Conservation (phyloP, 2,113 vertebrate species). For the Elaphurus davidianus region DNA sequence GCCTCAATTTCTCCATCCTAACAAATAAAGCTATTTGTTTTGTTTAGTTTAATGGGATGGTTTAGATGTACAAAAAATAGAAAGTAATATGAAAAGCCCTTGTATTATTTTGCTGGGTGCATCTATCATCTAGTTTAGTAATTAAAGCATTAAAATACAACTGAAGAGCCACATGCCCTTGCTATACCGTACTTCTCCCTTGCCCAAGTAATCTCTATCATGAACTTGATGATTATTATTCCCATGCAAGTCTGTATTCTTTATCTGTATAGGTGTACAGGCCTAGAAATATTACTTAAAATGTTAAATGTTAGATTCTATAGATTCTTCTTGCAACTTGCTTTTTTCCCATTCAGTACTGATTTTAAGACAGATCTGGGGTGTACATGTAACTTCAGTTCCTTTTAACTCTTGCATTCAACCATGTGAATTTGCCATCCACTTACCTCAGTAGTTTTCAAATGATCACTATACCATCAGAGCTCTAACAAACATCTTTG, state of each 20-base stretch:
- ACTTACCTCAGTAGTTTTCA: not conserved
- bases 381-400: not conserved
- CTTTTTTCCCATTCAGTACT: not conserved
- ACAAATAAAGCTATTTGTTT: not conserved
- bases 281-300: not conserved
- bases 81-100: not conserved
- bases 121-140: not conserved
- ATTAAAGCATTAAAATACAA: not conserved
- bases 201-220: not conserved
- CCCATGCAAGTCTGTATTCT: not conserved
- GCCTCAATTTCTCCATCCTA: not conserved
- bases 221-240: not conserved
- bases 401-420: not conserved
- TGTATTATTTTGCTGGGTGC: not conserved
- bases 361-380: not conserved
- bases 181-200: not conserved
- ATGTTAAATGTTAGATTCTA: not conserved
- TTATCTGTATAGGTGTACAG: not conserved
- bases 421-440: not conserved
- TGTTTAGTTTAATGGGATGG: not conserved
- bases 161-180: not conserved
- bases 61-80: not conserved
- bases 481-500: not conserved
- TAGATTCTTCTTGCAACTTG: not conserved
- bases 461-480: not conserved